phyloP scores from a whole-genome alignment of 2,888 invertebrate species.

The Exephanes ischioxanthus region DNA sequence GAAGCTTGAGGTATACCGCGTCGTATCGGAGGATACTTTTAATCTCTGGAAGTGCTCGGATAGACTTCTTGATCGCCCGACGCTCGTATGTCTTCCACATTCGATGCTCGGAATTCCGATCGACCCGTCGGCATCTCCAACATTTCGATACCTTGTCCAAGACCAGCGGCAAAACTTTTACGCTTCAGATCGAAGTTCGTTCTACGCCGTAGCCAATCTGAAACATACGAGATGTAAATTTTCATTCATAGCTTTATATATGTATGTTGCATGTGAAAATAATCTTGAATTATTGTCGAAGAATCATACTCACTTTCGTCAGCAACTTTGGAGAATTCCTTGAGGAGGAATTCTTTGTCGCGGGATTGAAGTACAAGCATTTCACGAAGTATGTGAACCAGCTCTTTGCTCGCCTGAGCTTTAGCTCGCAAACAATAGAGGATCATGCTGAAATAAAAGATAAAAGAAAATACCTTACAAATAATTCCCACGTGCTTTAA shows the following conservation, averaged over 20 bases:
- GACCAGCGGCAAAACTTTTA: constrained; percentile 36
- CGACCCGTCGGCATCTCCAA: constrained; percentile 31
- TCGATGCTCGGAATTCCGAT: neutral
- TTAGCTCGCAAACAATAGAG: constrained; percentile 89
- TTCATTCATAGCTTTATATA: neutral
- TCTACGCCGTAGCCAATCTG: constrained; percentile 69
- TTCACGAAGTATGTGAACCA: constrained; percentile 88
- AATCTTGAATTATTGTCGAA: constrained; percentile 26
- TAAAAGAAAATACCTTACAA: constrained; percentile 29
- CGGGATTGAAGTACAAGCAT: constrained; percentile 89
- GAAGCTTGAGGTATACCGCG: neutral
- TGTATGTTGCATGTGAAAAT: neutral
- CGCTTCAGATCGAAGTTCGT: constrained; percentile 57
- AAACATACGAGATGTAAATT: constrained; percentile 12
- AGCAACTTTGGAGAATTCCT: constrained; percentile 87
- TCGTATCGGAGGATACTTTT: constrained; percentile 21
- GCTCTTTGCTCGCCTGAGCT: constrained; percentile 87
- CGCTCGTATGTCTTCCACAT: neutral
- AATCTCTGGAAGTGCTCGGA: constrained; percentile 51
- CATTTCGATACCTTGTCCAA: constrained; percentile 50
- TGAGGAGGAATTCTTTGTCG: constrained; percentile 90
- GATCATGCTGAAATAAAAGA: constrained; percentile 85
- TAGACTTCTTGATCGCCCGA: constrained; percentile 20
- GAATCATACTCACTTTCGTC: constrained; percentile 86
- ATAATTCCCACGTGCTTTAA: neutral